These are phyloP conservation scores for Lampris incognitus DNA, from an alignment of 2,113 vertebrate species.

Conservation along the genomic window DNA sequence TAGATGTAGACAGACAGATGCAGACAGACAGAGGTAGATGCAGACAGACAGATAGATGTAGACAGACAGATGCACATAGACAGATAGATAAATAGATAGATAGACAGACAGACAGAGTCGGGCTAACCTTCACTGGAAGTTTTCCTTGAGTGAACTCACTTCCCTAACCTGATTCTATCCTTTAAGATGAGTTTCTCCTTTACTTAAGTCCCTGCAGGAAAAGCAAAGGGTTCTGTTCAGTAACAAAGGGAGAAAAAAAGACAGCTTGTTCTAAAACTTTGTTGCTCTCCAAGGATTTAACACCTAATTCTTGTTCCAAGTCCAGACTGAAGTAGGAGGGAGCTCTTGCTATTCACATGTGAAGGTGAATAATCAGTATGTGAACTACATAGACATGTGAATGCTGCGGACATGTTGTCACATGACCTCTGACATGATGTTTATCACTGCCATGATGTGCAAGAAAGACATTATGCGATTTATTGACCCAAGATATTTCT, in stretches of 20 bases:
- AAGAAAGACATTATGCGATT: too few relatives aligned
- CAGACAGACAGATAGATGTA: too few relatives aligned
- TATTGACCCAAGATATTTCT: neutral
- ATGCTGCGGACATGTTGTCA: too few relatives aligned
- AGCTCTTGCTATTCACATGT: neutral
- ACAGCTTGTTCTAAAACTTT: conserved; percentile 60
- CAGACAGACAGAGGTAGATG: too few relatives aligned
- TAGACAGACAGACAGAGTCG: conserved; percentile 27
- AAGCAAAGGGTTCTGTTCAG: conserved; percentile 55
- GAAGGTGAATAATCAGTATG: neutral
- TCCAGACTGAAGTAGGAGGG: conserved; percentile 35
- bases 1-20: too few relatives aligned
- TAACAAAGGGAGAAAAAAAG: conserved; percentile 10
- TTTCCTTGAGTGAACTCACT: conserved; percentile 57
- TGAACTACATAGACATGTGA: too few relatives aligned
- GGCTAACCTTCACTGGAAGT: conserved; percentile 54
- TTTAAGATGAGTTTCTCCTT: conserved; percentile 70
- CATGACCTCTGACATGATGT: too few relatives aligned
- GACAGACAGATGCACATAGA: too few relatives aligned
- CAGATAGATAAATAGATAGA: too few relatives aligned
- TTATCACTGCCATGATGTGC: too few relatives aligned
- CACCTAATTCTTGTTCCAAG: conserved; percentile 48
- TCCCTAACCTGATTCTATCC: conserved; percentile 75
- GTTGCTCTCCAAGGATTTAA: conserved; percentile 51
- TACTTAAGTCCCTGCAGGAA: conserved; percentile 70